Evolutionary conservation across 2,113 vertebrate genomes (phyloP).

Genomic region (Rhinoptilus africanus): DNA sequence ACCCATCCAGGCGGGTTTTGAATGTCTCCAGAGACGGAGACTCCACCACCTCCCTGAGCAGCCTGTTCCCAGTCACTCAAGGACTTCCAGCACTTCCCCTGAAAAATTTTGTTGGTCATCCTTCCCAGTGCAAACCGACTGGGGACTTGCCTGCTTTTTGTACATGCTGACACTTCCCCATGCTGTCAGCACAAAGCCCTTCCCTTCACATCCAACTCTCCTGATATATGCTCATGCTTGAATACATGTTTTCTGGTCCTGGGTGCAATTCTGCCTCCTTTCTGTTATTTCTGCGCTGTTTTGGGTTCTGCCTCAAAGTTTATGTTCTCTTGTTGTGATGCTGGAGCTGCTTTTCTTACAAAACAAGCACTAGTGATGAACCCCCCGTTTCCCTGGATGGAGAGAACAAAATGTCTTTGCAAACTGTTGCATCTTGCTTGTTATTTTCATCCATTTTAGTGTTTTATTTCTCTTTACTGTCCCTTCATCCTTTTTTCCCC

Average conservation of each 20-base stretch:
- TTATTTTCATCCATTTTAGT: background rate
- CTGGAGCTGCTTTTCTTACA: background rate
- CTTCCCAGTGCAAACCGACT: background rate
- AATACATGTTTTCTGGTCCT: background rate
- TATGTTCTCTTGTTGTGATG: background rate
- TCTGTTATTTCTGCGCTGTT: background rate
- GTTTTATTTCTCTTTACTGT: background rate
- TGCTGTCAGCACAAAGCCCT: background rate
- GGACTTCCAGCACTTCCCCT: background rate
- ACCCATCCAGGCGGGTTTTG: too few relatives aligned
- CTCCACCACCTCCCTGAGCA: too few relatives aligned
- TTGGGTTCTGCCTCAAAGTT: background rate
- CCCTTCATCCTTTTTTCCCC: background rate
- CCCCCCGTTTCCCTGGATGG: background rate
- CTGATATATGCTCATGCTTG: background rate
- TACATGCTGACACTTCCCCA: background rate
- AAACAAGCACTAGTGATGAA: background rate
- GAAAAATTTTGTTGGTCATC: background rate
- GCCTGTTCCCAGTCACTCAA: too few relatives aligned
- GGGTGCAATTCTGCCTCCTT: background rate
- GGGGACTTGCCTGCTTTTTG: background rate
- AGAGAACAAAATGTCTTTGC: background rate
- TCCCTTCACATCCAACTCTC: background rate
- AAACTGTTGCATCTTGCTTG: background rate
- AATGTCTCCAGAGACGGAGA: too few relatives aligned